These are phyloP conservation scores for Allacma fusca DNA, from an alignment of 2,888 invertebrate species.

Conservation along the genomic window DNA sequence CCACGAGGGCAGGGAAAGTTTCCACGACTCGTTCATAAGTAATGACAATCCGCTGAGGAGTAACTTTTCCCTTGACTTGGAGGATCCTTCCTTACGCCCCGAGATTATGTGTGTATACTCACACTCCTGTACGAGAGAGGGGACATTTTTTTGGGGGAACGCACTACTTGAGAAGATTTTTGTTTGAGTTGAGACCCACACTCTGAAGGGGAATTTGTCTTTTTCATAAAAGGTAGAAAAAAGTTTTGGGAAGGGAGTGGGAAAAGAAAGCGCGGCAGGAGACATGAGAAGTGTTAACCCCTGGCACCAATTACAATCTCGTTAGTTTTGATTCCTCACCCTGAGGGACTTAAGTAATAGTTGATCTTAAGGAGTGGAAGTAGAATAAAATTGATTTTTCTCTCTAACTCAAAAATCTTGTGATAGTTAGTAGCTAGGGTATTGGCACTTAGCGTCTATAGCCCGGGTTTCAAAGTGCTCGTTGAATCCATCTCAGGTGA, in stretches of 20 bases:
- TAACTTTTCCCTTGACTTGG: too few species aligned
- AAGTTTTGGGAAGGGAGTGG: too few species aligned
- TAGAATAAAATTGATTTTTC: slow-evolving; percentile 4
- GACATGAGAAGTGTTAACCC: background rate
- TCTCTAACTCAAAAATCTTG: background rate
- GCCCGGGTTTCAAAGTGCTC: too few species aligned
- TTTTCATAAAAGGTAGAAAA: background rate
- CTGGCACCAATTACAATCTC: slow-evolving; percentile 7
- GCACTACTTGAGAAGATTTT: background rate
- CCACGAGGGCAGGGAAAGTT: too few species aligned
- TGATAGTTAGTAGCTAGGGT: background rate
- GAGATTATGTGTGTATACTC: too few species aligned
- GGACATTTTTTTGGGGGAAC: too few species aligned
- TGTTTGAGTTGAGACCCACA: background rate
- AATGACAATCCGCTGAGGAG: too few species aligned
- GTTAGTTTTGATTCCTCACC: slow-evolving; percentile 13
- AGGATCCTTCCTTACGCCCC: too few species aligned
- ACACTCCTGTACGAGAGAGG: too few species aligned
- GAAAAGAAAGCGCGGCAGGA: background rate
- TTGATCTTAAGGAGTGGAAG: background rate
- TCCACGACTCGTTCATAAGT: too few species aligned
- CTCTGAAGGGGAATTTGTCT: slow-evolving; percentile 1
- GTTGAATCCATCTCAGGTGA: background rate
- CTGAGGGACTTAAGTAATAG: background rate
- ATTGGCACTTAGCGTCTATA: too few species aligned